Evolutionary conservation across 2,888 invertebrate species (phyloP), one percentile per base, ranked within the genome.

Genomic region (Tetrapedia diversipes): DNA sequence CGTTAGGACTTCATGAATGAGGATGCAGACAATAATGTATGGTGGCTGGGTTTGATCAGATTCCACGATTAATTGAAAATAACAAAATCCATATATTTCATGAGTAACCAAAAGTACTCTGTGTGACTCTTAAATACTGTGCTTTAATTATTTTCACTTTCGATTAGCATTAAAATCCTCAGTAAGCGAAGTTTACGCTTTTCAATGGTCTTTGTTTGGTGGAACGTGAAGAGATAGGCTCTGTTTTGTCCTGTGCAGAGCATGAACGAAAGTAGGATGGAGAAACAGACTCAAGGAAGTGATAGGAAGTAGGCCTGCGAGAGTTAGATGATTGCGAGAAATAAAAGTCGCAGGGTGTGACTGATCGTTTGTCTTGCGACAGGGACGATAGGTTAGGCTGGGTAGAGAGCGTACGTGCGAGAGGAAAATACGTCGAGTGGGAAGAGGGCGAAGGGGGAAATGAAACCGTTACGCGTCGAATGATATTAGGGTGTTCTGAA

Each of bases 271-370:
- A 68, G 67, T 70, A 68, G 63, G 61, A 32, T n/a, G 32, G 41
- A 65, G 43, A 45, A 64, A 70, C 59, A 65, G 67, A 61, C 60
- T n/a, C n/a, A n/a, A 54, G 77, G 67, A 71, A 80, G 70, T 66
- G 61, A 74, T 51, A 53, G 73, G 75, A 59, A 78, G 79, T 83
- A 83, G 84, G 82, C 77, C 75, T 82, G 81, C 77, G 85, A 85
- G 80, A 84, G 76, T 82, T 70, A 86, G 84, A 88, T 88, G 88
- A 89, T 89, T 89, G 89, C 86, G 77, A 86, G 88, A 83, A 87
- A 89, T 89, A 89, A 89, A 89, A 89, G 87, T 89, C 88, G 87
- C 89, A 87, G 88, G 89, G 89, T 89, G 89, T 89, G 89, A 89
- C 89, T 89, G 89, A 89, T 89, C 89, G 89, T 87, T 87, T 86